phyloP scores from a whole-genome alignment of 2,797 vertebrate genomes.

The Yasuhikotakia modesta region DNA sequence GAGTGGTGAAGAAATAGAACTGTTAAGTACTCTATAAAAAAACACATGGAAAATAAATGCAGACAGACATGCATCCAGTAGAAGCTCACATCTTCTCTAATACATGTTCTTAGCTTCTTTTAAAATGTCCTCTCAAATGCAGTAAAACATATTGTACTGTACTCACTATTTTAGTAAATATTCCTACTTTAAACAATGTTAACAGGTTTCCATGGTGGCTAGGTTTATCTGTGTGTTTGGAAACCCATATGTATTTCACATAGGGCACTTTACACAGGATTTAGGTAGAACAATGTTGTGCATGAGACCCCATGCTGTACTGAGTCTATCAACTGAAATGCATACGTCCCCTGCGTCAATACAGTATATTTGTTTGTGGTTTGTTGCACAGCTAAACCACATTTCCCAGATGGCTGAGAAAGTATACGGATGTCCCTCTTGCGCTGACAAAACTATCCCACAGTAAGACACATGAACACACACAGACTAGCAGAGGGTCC shows the following conservation, averaged over 20 bases:
- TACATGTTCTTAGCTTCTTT: background rate
- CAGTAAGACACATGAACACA: constrained; percentile 35
- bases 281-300: constrained; percentile 47
- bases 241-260: background rate
- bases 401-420: constrained; percentile 66
- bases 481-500: background rate
- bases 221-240: background rate
- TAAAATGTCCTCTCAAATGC: background rate
- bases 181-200: too few species aligned
- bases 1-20: constrained; percentile 2
- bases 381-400: constrained; percentile 36
- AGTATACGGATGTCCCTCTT: constrained; percentile 67
- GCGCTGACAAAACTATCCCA: constrained; percentile 33
- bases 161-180: too few species aligned
- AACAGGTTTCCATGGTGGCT: background rate
- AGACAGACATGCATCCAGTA: background rate
- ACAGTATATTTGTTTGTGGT: constrained; percentile 36
- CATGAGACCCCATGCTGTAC: constrained; percentile 6
- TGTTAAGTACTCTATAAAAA: constrained; percentile 22
- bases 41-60: constrained; percentile 11
- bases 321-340: background rate
- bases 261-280: background rate
- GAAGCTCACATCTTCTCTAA: background rate
- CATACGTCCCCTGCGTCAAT: constrained; percentile 4
- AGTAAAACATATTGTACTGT: background rate